Evolutionary conservation across 2,113 vertebrate genomes (phyloP).

Genomic region (Neotoma lepida): DNA sequence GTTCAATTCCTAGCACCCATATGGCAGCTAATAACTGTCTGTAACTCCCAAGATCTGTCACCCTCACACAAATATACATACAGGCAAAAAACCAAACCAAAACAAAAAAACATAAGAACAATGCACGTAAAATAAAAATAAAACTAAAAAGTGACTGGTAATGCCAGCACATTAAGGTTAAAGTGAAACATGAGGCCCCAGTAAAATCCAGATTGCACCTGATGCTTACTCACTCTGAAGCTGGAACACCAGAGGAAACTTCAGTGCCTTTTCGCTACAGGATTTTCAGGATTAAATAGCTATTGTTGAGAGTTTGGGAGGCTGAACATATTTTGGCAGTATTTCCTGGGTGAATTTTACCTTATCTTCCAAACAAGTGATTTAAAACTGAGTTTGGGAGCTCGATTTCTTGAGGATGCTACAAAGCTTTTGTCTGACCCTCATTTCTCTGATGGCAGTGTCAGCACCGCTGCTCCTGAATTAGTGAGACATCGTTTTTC

Average conservation of each 20-base stretch:
- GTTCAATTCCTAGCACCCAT: too few relatives aligned
- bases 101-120: neutral
- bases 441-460: neutral
- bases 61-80: neutral
- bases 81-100: neutral
- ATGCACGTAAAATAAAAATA: neutral
- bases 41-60: neutral
- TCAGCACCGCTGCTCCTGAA: neutral
- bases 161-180: neutral
- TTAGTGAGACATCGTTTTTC: neutral
- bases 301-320: neutral
- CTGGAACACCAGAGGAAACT: neutral
- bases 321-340: neutral
- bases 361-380: neutral
- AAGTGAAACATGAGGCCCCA: neutral
- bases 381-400: constrained; percentile 11
- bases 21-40: neutral
- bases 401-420: neutral
- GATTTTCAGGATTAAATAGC: neutral
- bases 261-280: neutral
- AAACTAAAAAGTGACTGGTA: neutral
- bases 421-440: neutral
- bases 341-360: neutral
- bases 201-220: neutral
- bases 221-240: neutral